Percentiles rank a stretch among this genome's conserved stretches.
Conservation (phyloP, 2,888 invertebrate species). For the Octonoba sinensis region DNA sequence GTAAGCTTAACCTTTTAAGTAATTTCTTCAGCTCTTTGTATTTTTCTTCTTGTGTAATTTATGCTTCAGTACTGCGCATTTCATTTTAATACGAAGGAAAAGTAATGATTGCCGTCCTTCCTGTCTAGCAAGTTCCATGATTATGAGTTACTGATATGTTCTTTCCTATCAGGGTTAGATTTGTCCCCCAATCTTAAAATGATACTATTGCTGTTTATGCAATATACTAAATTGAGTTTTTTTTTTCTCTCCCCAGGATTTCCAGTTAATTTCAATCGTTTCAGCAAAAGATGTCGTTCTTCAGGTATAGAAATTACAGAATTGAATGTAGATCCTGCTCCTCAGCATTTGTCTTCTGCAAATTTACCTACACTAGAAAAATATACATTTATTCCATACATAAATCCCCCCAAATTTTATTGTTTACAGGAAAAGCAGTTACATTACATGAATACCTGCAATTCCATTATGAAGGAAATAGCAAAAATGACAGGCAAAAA, state of each 20-base stretch:
- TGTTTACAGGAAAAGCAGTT: background rate
- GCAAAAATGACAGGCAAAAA: background rate
- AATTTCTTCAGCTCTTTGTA: no score
- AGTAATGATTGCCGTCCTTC: no score
- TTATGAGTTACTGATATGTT: no score
- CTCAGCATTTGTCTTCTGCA: constrained; percentile 82
- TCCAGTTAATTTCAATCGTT: constrained; percentile 9
- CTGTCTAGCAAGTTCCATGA: no score
- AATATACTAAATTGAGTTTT: no score
- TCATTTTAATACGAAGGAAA: no score
- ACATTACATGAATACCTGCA: constrained; percentile 15
- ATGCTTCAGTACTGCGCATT: no score
- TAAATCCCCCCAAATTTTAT: background rate
- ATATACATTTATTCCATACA: constrained; percentile 43
- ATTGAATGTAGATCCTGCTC: background rate
- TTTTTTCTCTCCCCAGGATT: constrained; percentile 13
- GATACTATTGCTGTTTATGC: no score
- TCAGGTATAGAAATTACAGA: constrained; percentile 26
- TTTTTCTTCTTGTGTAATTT: no score
- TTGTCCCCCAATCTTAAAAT: no score
- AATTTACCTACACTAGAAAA: constrained; percentile 68
- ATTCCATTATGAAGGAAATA: constrained; percentile 3
- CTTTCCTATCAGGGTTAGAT: no score
- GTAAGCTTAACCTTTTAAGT: no score
- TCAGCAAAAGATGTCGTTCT: background rate